phyloP scores from a whole-genome alignment of 1,140 invertebrate species.

The Drepana arcuata region DNA sequence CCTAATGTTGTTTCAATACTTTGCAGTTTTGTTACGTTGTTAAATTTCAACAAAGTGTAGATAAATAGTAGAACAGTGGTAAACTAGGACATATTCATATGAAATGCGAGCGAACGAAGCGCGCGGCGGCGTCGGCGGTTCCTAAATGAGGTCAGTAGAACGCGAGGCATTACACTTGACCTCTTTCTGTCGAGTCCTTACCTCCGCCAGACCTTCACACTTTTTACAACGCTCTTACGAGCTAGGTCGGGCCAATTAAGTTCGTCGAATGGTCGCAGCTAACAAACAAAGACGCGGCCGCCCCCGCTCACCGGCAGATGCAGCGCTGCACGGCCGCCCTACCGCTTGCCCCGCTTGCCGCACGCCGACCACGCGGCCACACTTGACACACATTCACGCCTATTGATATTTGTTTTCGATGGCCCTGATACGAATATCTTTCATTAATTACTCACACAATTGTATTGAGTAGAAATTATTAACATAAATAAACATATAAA shows the following conservation, averaged over 20 bases:
- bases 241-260: conserved; percentile 67
- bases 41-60: neutral
- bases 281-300: conserved; percentile 49
- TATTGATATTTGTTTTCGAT: conserved; percentile 40
- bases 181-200: conserved; percentile 67
- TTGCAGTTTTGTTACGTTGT: no score
- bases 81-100: conserved; percentile 41
- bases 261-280: conserved; percentile 39
- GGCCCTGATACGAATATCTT: conserved; percentile 12
- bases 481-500: no score
- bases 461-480: no score
- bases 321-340: no score
- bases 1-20: no score
- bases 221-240: conserved; percentile 69
- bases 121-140: conserved; percentile 31
- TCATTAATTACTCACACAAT: conserved; percentile 1
- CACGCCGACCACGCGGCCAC: conserved; percentile 26
- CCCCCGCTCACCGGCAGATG: conserved; percentile 43
- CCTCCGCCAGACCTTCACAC: conserved; percentile 68
- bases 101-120: conserved; percentile 48
- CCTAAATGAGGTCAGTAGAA: conserved; percentile 68
- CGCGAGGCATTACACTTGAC: conserved; percentile 68
- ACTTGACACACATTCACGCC: conserved; percentile 61
- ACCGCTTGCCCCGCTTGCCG: no score
- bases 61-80: conserved; percentile 21